phyloP scores from a whole-genome alignment of 1,140 invertebrate species.

The Saccostrea cuccullata region DNA sequence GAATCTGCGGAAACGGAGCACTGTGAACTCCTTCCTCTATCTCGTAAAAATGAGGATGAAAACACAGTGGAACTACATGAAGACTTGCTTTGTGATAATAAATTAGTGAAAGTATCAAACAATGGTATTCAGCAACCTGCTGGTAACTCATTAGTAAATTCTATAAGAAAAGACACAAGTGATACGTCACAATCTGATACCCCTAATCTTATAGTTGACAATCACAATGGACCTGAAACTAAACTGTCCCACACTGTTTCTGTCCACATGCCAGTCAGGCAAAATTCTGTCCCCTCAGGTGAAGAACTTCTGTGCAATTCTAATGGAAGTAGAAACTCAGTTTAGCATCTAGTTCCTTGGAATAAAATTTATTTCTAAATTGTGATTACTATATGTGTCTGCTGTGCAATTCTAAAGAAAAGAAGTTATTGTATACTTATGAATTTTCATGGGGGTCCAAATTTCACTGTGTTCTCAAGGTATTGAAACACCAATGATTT shows the following conservation, averaged over 20 bases:
- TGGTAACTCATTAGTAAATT: neutral
- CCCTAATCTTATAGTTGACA: neutral
- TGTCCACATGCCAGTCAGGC: neutral
- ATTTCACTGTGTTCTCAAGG: too few species aligned
- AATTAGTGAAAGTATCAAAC: neutral
- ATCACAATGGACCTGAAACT: neutral
- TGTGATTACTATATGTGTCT: neutral
- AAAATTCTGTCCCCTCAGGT: neutral
- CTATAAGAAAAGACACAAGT: neutral
- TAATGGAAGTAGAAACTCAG: neutral
- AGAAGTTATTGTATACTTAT: neutral
- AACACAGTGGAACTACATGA: neutral
- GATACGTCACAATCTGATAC: neutral
- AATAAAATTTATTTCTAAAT: too few species aligned
- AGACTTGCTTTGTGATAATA: neutral
- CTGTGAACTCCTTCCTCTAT: neutral
- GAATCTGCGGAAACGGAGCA: neutral
- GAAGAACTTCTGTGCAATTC: neutral
- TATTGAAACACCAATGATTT: too few species aligned
- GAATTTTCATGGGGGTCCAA: too few species aligned
- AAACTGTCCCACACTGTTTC: neutral
- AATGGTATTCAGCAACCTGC: neutral
- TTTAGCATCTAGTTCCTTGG: neutral
- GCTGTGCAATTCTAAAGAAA: neutral
- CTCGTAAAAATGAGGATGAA: neutral